These are phyloP conservation scores for Glareola pratincola DNA, from an alignment of 2,113 vertebrate species.

Conservation along the genomic window DNA sequence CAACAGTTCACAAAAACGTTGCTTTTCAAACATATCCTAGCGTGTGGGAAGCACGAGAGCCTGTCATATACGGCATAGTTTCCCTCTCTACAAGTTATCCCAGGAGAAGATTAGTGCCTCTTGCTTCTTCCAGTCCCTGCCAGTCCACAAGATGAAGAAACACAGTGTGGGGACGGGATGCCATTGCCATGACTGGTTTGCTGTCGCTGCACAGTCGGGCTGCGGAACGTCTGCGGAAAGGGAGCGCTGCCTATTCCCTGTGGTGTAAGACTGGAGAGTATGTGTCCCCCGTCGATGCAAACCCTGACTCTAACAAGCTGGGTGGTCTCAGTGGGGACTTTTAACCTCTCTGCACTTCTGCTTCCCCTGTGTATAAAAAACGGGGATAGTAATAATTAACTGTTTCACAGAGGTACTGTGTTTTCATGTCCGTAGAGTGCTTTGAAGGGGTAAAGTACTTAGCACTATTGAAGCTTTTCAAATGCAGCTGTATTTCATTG, in stretches of 20 bases:
- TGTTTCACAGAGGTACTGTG: background rate
- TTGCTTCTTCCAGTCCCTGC: background rate
- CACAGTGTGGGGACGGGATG: background rate
- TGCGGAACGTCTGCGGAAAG: background rate
- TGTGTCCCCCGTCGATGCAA: background rate
- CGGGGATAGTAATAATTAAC: background rate
- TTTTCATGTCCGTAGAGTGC: background rate
- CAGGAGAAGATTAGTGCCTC: background rate
- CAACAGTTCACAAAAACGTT: background rate
- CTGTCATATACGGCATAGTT: background rate
- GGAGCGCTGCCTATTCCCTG: background rate
- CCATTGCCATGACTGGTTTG: background rate
- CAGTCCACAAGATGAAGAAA: background rate
- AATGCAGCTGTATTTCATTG: conserved; percentile 28
- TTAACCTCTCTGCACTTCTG: conserved; percentile 5
- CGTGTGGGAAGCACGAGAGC: background rate
- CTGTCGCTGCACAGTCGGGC: background rate
- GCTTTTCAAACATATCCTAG: background rate
- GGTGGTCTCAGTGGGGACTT: conserved; percentile 29
- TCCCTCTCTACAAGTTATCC: background rate
- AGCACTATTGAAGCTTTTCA: background rate
- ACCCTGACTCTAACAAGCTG: background rate
- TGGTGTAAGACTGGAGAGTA: background rate
- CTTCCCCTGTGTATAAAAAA: background rate
- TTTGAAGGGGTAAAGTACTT: conserved; percentile 22